Evolutionary conservation across 2,888 invertebrate genomes (phyloP).

Genomic region (Ametastegia equiseti): DNA sequence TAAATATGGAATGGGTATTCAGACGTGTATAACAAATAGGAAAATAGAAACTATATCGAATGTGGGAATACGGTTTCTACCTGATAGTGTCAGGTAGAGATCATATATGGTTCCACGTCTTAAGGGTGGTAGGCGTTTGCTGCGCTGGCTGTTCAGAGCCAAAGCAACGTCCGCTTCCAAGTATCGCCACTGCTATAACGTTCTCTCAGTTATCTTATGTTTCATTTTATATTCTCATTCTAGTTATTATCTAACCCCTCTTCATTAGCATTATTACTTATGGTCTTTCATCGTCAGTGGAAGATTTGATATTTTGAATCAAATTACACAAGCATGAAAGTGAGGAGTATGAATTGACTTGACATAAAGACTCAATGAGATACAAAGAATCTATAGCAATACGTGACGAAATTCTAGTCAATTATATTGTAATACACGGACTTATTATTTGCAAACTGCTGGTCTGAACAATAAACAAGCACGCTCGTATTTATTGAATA

Average conservation of each 20-base stretch:
- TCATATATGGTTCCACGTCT: conserved; percentile 90
- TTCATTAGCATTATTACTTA: neutral
- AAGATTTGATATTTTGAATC: neutral
- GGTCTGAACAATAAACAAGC: neutral
- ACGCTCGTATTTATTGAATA: neutral
- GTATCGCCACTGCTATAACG: conserved; percentile 76
- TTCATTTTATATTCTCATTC: conserved; percentile 55
- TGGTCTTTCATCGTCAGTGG: neutral
- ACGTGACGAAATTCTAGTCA: neutral
- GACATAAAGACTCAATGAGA: neutral
- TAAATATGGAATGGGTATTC: conserved; percentile 20
- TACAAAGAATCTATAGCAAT: neutral
- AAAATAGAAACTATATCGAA: conserved; percentile 58
- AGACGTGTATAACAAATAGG: conserved; percentile 49
- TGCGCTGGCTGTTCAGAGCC: conserved; percentile 85
- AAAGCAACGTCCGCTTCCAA: conserved; percentile 87
- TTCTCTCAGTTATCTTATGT: conserved; percentile 69
- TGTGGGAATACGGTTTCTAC: conserved; percentile 78
- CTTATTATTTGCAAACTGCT: neutral
- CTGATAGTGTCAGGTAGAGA: conserved; percentile 92
- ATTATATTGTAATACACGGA: neutral
- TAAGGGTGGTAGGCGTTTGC: conserved; percentile 89
- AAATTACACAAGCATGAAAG: neutral
- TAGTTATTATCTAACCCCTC: neutral
- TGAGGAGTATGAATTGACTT: neutral